Evolutionary conservation across 2,888 invertebrate genomes (phyloP), one percentile per base, ranked within the genome.

Genomic region (Agonopterix heracliana): DNA sequence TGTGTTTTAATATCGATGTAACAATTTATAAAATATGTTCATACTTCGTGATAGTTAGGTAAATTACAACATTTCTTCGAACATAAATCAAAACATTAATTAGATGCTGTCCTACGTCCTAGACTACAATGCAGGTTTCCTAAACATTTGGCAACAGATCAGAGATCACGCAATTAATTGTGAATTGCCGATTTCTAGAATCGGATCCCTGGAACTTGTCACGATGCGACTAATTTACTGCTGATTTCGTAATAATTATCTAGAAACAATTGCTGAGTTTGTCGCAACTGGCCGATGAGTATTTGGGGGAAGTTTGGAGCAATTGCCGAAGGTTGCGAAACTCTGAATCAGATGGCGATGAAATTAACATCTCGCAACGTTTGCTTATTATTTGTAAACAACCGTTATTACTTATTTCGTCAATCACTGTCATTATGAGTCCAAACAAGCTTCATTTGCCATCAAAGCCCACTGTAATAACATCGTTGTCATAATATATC

Each of bases 141-240:
- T 56, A 47, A 75, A 76, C 74, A 78, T 80, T 79, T 72, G 75
- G 75, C 71, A 82, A 84, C 55, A 64, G 82, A 72, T 82, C 85
- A 84, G 64, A 83, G 85, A 76, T 80, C 84, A 77, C 64, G 71
- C 71, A 78, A 85, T 84, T 80, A 79, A 81, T 81, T 78, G 66
- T 72, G 70, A 68, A 79, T 78, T 70, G 68, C 54, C 66, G 74
- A 78, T 77, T 78, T 73, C 78, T 71, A 71, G 68, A 68, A 73
- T 70, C 74, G 65, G 71, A 74, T 68, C 71, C 61, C 62, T 67
- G 71, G 72, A 69, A 64, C 71, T 73, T 62, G 66, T 82, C 85
- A 82, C 85, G 85, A 85, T 73, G 73, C 70, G 66, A 78, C 80
- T 77, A 76, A 82, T 81, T 77, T 71, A 61, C 64, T 56, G 58